phyloP scores from a whole-genome alignment of 2,888 invertebrate species.

The Empis livida region DNA sequence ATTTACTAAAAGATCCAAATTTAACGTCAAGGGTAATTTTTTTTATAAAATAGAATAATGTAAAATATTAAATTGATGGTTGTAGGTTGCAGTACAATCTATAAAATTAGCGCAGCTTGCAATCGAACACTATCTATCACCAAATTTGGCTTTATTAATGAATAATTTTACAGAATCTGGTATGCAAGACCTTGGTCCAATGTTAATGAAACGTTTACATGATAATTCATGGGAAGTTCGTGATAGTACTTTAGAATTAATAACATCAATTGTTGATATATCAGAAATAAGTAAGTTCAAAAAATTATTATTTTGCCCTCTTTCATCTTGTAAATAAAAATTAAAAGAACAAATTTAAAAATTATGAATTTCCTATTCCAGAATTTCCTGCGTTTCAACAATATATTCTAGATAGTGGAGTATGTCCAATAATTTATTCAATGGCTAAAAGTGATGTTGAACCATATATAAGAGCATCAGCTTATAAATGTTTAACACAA shows the following conservation, averaged over 20 bases:
- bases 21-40: slow-evolving; percentile 39
- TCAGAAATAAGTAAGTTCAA: slow-evolving; percentile 52
- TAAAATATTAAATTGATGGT: slow-evolving; percentile 14
- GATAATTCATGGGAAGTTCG: slow-evolving; percentile 67
- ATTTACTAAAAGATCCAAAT: slow-evolving; percentile 40
- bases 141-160: slow-evolving; percentile 59
- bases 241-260: slow-evolving; percentile 60
- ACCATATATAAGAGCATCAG: slow-evolving; percentile 63
- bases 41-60: background rate
- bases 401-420: slow-evolving; percentile 49
- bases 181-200: slow-evolving; percentile 50
- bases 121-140: slow-evolving; percentile 62
- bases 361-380: slow-evolving; percentile 20
- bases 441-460: slow-evolving; percentile 56
- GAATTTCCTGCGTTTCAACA: slow-evolving; percentile 68
- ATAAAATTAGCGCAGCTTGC: slow-evolving; percentile 55
- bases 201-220: slow-evolving; percentile 55
- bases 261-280: slow-evolving; percentile 54
- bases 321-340: too few relatives aligned
- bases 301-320: too few relatives aligned
- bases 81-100: slow-evolving; percentile 55
- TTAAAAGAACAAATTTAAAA: background rate
- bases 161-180: slow-evolving; percentile 51
- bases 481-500: slow-evolving; percentile 54
- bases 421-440: slow-evolving; percentile 50